Evolutionary conservation across 1,140 invertebrate genomes (phyloP).

Genomic region (Leptonema lineaticorne): DNA sequence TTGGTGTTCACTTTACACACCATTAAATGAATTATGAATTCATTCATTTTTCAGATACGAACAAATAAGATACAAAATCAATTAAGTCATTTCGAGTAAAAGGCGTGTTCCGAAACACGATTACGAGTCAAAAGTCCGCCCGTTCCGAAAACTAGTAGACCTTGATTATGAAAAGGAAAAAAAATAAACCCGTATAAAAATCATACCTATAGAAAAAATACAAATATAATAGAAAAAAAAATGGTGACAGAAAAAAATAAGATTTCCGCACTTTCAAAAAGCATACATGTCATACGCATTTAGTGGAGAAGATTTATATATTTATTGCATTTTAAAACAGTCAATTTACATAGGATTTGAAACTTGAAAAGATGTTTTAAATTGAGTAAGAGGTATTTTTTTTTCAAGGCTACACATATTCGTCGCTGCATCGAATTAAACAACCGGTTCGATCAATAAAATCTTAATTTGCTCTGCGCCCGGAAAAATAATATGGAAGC

Average conservation of each 20-base stretch:
- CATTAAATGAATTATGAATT: not conserved
- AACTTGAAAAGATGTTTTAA: not conserved
- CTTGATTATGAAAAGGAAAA: not conserved
- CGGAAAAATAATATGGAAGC: conserved; percentile 8
- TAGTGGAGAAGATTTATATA: no score
- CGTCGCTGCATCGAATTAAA: not conserved
- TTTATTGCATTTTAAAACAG: no score
- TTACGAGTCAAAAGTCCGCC: conserved; percentile 6
- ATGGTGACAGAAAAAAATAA: no score
- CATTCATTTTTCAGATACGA: not conserved
- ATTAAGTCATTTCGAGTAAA: not conserved
- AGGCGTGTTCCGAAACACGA: not conserved
- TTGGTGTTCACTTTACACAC: not conserved
- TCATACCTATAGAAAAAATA: no score
- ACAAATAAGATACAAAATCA: conserved; percentile 4
- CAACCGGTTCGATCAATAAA: conserved; percentile 10
- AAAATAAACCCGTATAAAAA: not conserved
- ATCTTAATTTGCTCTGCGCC: conserved; percentile 7
- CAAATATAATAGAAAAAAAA: not conserved
- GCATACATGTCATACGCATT: not conserved
- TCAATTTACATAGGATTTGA: not conserved
- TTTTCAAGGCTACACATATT: not conserved
- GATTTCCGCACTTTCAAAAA: not conserved
- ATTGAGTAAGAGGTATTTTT: no score
- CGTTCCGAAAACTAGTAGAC: not conserved